Evolutionary conservation across 2,888 invertebrate species (phyloP), one percentile per base, ranked within the genome.

Genomic region (Nudaria mundana): DNA sequence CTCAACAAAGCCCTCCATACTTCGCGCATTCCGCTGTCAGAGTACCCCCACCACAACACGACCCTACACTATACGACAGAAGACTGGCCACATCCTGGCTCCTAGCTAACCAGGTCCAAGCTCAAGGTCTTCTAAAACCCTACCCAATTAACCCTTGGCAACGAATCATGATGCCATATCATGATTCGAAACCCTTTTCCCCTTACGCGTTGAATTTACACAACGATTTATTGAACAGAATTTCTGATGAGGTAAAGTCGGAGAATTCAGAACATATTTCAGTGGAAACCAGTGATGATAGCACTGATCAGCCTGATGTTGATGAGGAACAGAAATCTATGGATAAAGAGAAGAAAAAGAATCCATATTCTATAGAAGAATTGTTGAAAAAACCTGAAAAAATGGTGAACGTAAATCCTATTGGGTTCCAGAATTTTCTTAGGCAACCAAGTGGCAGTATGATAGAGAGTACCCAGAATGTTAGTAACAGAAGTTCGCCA

Each of bases 311-410:
- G 47, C 82, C 83, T 0, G 88, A 88, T n/a, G 74, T 70, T 1
- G 88, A 88, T n/a, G 59, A 61, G 7, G 80, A 83, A 18, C 68
- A 67, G 30, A 81, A 80, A 52, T 68, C 71, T 1, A 52, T 71
- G 18, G 91, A 90, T 51, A 84, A 82, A 42, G 82, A 83, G 30
- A 89, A 90, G 57, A 94, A 95, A 73, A 92, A 93, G 48, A 96
- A 95, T 70, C 95, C 96, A 0, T 97, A 96, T 68, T 96, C 96
- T 1, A 97, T 97, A 67, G 96, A 96, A 59, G 96, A 96, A 66
- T 75, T 96, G 5, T 70, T 96, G 16, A 96, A 96, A 69, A 95
- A 95, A 58, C 95, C 95, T 0, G 93, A 92, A 49, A 93, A 93
- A 66, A 91, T 91, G 57, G 76, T 80, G 0, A 76, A 66, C 37